phyloP scores from a whole-genome alignment of 2,113 vertebrate genomes.

The Eclectus roratus region DNA sequence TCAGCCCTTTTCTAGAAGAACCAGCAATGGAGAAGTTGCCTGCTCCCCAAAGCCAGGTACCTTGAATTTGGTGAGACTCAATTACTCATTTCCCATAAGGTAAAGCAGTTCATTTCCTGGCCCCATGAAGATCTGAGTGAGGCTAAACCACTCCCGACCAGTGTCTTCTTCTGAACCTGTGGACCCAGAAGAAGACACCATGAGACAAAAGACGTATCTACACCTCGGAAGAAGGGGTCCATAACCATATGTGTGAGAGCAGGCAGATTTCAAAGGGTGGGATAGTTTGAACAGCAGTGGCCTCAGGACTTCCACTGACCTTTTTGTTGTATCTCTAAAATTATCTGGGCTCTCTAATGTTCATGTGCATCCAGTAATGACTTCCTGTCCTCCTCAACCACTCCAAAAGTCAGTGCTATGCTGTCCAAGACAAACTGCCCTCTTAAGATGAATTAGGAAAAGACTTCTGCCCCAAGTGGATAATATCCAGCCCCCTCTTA shows the following conservation, averaged over 20 bases:
- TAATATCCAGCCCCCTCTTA: slow-evolving; percentile 36
- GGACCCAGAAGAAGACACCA: background rate
- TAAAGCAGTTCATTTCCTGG: background rate
- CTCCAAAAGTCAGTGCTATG: background rate
- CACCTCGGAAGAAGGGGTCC: background rate
- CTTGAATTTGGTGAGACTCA: background rate
- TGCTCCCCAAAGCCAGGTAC: background rate
- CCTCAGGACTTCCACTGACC: background rate
- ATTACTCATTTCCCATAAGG: slow-evolving; percentile 12
- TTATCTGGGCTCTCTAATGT: background rate
- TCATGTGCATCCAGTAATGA: background rate
- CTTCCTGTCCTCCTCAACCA: background rate
- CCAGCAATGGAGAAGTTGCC: background rate
- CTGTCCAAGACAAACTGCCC: slow-evolving; percentile 41
- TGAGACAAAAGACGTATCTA: background rate
- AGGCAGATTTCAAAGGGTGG: background rate
- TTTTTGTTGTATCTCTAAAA: background rate
- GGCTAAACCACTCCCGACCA: background rate
- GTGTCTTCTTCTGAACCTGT: background rate
- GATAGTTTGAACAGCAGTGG: background rate
- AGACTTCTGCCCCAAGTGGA: slow-evolving; percentile 14
- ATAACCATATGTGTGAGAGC: background rate
- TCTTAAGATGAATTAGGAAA: background rate
- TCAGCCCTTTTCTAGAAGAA: background rate
- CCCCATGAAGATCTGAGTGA: background rate